Conservation (phyloP, 2,888 invertebrate genomes). For the Dusona sp. region DNA sequence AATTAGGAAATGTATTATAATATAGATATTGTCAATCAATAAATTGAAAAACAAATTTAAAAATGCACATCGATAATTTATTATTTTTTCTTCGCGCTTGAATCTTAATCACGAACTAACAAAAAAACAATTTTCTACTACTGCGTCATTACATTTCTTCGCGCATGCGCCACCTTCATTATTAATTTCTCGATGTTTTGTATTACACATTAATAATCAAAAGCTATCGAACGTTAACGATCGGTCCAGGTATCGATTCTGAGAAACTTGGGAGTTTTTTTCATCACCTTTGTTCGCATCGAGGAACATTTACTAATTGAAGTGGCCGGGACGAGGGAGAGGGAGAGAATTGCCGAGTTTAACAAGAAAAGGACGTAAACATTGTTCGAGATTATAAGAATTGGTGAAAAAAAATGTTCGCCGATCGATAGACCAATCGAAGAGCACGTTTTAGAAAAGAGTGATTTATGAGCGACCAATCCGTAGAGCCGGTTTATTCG, state of each 20-base stretch:
- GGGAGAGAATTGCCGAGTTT: neutral
- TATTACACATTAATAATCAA: neutral
- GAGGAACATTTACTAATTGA: neutral
- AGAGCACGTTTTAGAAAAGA: slow-evolving; percentile 33
- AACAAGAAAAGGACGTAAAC: slow-evolving; percentile 42
- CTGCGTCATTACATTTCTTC: neutral
- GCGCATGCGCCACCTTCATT: slow-evolving; percentile 4
- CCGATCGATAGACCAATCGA: slow-evolving; percentile 63
- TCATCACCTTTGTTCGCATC: slow-evolving; percentile 13
- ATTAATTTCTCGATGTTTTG: slow-evolving; percentile 3
- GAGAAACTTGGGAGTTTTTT: neutral
- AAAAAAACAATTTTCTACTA: neutral
- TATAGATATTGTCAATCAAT: slow-evolving; percentile 81
- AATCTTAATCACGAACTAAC: neutral
- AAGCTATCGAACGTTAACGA: neutral
- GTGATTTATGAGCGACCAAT: slow-evolving; percentile 52
- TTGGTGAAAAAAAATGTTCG: slow-evolving; percentile 50
- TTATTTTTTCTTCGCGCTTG: neutral
- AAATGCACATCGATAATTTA: slow-evolving; percentile 40
- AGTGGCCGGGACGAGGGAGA: neutral
- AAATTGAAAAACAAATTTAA: slow-evolving; percentile 70
- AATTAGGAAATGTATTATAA: slow-evolving; percentile 79
- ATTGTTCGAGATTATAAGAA: slow-evolving; percentile 41
- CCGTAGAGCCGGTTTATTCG: slow-evolving; percentile 8
- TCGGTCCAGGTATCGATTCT: neutral